These are phyloP conservation scores for Hylyphantes graminicola DNA, from an alignment of 1,140 invertebrate genomes.

Conservation along the genomic window DNA sequence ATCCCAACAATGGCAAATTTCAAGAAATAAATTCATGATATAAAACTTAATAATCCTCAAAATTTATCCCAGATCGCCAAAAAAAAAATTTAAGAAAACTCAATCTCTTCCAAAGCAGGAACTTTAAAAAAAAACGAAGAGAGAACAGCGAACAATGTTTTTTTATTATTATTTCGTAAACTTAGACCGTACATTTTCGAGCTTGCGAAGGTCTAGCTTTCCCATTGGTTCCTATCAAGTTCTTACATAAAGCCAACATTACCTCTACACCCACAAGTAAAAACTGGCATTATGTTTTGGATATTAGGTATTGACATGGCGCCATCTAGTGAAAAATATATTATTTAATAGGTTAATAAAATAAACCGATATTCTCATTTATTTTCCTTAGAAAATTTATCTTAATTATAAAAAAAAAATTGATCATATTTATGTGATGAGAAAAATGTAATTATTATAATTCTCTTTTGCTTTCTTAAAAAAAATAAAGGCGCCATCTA, in stretches of 20 bases:
- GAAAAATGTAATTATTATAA: no score
- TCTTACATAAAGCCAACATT: slow-evolving; percentile 28
- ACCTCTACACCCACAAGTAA: slow-evolving; percentile 31
- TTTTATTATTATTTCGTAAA: slow-evolving; percentile 47
- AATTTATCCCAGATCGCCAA: neutral
- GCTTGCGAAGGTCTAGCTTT: slow-evolving; percentile 39
- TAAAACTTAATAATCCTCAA: neutral
- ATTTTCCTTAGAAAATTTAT: no score
- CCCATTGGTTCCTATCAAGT: slow-evolving; percentile 21
- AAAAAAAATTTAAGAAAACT: neutral
- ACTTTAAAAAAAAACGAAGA: slow-evolving; percentile 8
- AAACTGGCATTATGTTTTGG: neutral
- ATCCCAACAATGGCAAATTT: no score
- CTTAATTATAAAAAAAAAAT: no score
- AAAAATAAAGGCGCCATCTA: no score
- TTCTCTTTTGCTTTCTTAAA: no score
- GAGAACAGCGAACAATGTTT: neutral
- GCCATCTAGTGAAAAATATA: slow-evolving; percentile 9
- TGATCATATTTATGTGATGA: no score
- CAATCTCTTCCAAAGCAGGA: neutral
- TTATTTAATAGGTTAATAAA: neutral
- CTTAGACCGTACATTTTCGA: slow-evolving; percentile 25
- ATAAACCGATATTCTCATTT: no score
- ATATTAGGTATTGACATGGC: neutral
- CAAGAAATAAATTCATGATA: no score